Base-by-base conservation (phyloP, 1,140 invertebrate species). In the Neodiprion pinetum region DNA sequence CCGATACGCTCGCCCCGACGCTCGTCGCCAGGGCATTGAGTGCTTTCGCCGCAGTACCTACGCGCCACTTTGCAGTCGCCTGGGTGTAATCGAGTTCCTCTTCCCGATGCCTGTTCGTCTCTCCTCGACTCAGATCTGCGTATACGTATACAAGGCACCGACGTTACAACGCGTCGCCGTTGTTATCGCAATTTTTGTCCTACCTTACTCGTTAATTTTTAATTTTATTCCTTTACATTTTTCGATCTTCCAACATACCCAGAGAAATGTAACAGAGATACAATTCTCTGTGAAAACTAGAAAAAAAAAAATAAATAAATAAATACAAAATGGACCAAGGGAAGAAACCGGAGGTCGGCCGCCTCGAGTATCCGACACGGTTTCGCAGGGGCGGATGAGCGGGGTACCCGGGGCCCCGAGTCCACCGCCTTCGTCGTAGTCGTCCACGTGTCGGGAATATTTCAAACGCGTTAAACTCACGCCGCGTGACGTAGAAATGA, bases 401-500 rank as follows among this genome's bases (percentile, higher is more conserved):
- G 11, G 73, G 70, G 71, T 61, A 77, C 70, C 71, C 50, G 70
- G 49, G 47, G 82, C 68, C 28, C 28, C 2, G 28, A 40, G 28
- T 40, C 28, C 28, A 40, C 28, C 28, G 1, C 28, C 28, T 40
- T 40, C 28, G 28, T 40, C 28, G 28, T 21, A 21, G 17, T 40
- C 28, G 2, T 40, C 1, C 83, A 83, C 84, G 84, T 83, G 84
- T 74, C 83, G 50, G 65, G 80, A 85, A 85, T 86, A 87, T 87
- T 86, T 86, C 78, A 79, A 80, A 72, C 75, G 77, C 75, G 81
- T 76, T 77, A 83, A 86, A 85, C 87, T 88, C 86, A 87, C 84
- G 85, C 85, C 86, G 84, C 80, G 53, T 61, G 84, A 86, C 84
- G 86, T 83, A 77, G 76, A 79, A 81, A 83, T 87, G 84, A 88